A percentile compares a stretch with the other conserved stretches of the same genome.
phyloP scores from a whole-genome alignment of 2,888 invertebrate species.

The Tipula helvola region DNA sequence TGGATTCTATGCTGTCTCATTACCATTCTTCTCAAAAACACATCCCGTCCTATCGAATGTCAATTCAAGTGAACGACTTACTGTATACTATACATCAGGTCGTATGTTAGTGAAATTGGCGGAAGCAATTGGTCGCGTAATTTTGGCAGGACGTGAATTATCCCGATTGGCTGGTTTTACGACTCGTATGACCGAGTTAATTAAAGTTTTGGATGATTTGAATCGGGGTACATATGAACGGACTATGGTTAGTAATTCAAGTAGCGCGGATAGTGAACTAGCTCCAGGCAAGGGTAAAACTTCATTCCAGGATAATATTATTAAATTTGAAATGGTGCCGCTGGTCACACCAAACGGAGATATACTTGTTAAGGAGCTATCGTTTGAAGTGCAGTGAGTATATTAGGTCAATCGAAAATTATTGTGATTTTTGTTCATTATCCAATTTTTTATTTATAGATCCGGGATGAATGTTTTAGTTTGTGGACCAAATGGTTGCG shows the following conservation, averaged over 20 bases:
- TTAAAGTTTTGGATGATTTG: conserved; percentile 69
- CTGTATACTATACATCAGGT: conserved; percentile 92
- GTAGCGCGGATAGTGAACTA: conserved; percentile 29
- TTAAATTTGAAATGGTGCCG: conserved; percentile 85
- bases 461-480: conserved; percentile 96
- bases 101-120: conserved; percentile 71
- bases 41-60: conserved; percentile 54
- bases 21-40: conserved; percentile 75
- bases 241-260: conserved; percentile 40
- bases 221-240: conserved; percentile 60
- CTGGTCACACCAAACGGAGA: conserved; percentile 97
- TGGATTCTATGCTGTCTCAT: conserved; percentile 88
- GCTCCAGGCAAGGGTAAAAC: conserved; percentile 68
- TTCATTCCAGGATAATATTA: conserved; percentile 75
- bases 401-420: background rate
- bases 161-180: conserved; percentile 88
- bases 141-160: conserved; percentile 89
- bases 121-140: conserved; percentile 90
- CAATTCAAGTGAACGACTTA: conserved; percentile 65
- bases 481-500: conserved; percentile 97
- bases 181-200: conserved; percentile 79
- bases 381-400: conserved; percentile 70
- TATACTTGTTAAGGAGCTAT: conserved; percentile 74
- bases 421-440: background rate
- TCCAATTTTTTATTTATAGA: conserved; percentile 26